A percentile compares a stretch with the other conserved stretches of the same genome.
phyloP scores from a whole-genome alignment of 1,140 invertebrate genomes.

The Stegodyphus mimosarum region DNA sequence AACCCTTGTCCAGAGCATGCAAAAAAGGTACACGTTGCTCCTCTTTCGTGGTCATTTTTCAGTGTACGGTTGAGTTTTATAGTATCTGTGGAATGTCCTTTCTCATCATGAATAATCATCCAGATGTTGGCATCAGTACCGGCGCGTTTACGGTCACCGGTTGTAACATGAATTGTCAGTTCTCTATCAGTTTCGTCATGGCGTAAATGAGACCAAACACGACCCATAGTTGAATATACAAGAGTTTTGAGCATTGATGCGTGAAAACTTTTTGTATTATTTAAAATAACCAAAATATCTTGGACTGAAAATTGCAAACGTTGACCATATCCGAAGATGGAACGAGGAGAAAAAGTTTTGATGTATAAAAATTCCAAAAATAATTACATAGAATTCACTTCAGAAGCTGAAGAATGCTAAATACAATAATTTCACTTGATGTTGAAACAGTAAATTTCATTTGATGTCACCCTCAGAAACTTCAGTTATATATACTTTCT shows the following conservation, averaged over 20 bases:
- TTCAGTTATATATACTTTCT: too few relatives aligned
- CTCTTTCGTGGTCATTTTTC: slow-evolving; percentile 69
- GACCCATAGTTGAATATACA: slow-evolving; percentile 18
- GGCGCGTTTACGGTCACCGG: slow-evolving; percentile 68
- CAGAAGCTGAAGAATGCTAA: too few relatives aligned
- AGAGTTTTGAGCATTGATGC: background rate
- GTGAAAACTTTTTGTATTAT: background rate
- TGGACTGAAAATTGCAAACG: too few relatives aligned
- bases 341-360: background rate
- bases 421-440: too few relatives aligned
- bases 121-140: slow-evolving; percentile 69
- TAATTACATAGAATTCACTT: too few relatives aligned
- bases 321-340: background rate
- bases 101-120: slow-evolving; percentile 66
- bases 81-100: slow-evolving; percentile 64
- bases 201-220: slow-evolving; percentile 32
- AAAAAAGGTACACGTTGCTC: slow-evolving; percentile 66
- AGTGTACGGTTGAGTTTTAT: slow-evolving; percentile 67
- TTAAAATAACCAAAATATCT: background rate
- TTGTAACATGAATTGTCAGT: slow-evolving; percentile 66
- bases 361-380: background rate
- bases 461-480: too few relatives aligned
- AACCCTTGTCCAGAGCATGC: slow-evolving; percentile 59
- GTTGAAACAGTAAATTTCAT: too few relatives aligned
- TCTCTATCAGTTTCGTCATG: slow-evolving; percentile 45